Percentiles rank a stretch among this genome's conserved stretches.
Conservation (phyloP, 2,888 invertebrate species). For the Rhagophthalmus giganteus region DNA sequence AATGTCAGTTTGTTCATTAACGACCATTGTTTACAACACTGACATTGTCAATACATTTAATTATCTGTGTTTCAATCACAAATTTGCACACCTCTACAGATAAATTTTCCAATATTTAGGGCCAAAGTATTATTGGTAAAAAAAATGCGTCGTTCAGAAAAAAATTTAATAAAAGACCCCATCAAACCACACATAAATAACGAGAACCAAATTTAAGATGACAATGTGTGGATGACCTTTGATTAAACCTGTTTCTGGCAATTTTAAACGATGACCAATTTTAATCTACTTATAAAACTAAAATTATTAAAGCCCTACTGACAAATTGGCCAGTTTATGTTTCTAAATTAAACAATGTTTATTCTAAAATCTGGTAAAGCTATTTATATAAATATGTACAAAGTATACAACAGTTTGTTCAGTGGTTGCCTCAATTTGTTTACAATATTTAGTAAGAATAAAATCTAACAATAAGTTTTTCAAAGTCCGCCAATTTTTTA, state of each 20-base stretch:
- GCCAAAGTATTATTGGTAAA: slow-evolving; percentile 12
- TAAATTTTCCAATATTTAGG: slow-evolving; percentile 16
- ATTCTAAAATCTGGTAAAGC: slow-evolving; percentile 27
- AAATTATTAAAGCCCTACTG: slow-evolving; percentile 19
- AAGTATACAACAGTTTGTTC: slow-evolving; percentile 34
- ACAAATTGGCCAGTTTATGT: slow-evolving; percentile 17
- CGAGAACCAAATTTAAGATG: too few relatives aligned
- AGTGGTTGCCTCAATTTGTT: slow-evolving; percentile 19
- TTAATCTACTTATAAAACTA: slow-evolving; percentile 11
- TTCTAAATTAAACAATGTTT: slow-evolving; percentile 26
- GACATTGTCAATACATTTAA: slow-evolving; percentile 55
- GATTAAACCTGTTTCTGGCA: too few relatives aligned
- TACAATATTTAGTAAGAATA: slow-evolving; percentile 18
- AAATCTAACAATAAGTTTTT: slow-evolving; percentile 1
- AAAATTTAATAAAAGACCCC: slow-evolving; percentile 2
- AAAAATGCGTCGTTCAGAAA: too few relatives aligned
- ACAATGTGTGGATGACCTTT: too few relatives aligned
- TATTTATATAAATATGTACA: slow-evolving; percentile 40
- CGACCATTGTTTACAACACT: slow-evolving; percentile 51
- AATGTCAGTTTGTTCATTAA: slow-evolving; percentile 51
- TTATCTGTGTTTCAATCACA: slow-evolving; percentile 49
- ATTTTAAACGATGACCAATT: too few relatives aligned
- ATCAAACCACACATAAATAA: slow-evolving; percentile 2
- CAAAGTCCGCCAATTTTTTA: slow-evolving; percentile 4
- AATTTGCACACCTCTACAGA: slow-evolving; percentile 36